Conservation (phyloP, 1,140 invertebrate species). For the Nixonia krombeini region DNA sequence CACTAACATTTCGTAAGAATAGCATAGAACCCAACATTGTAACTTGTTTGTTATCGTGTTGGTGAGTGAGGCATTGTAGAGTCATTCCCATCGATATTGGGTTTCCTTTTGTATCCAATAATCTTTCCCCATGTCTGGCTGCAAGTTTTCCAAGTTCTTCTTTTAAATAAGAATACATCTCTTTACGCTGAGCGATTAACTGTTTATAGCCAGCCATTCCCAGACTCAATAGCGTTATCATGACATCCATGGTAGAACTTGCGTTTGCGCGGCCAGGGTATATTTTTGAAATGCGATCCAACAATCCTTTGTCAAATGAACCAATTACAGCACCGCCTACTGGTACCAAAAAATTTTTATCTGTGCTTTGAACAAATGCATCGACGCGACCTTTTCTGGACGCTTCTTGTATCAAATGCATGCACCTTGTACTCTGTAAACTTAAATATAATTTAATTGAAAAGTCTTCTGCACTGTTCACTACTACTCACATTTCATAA, state of each 20-base stretch:
- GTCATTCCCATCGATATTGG: conserved; percentile 82
- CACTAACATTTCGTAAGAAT: conserved; percentile 81
- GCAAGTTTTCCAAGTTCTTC: conserved; percentile 76
- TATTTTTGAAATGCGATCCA: conserved; percentile 80
- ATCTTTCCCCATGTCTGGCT: conserved; percentile 75
- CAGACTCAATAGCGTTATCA: conserved; percentile 85
- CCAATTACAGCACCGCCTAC: conserved; percentile 89
- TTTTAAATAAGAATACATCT: conserved; percentile 79
- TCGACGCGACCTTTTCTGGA: conserved; percentile 80
- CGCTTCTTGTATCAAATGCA: conserved; percentile 82
- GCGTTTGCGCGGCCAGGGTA: conserved; percentile 88
- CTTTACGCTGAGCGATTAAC: conserved; percentile 77
- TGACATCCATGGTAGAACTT: conserved; percentile 82
- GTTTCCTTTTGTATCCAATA: conserved; percentile 80
- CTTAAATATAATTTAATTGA: no score
- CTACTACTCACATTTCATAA: no score
- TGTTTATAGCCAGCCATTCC: conserved; percentile 80
- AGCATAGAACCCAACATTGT: conserved; percentile 81
- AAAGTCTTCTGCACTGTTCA: no score
- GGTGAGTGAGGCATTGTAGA: conserved; percentile 63
- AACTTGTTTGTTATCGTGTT: conserved; percentile 70
- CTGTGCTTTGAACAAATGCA: conserved; percentile 88
- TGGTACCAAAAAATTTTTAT: conserved; percentile 92
- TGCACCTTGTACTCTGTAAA: conserved; percentile 82
- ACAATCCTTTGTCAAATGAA: conserved; percentile 78